Base-by-base conservation (phyloP, 2,888 invertebrate genomes). In the Heteropelma amictum region DNA sequence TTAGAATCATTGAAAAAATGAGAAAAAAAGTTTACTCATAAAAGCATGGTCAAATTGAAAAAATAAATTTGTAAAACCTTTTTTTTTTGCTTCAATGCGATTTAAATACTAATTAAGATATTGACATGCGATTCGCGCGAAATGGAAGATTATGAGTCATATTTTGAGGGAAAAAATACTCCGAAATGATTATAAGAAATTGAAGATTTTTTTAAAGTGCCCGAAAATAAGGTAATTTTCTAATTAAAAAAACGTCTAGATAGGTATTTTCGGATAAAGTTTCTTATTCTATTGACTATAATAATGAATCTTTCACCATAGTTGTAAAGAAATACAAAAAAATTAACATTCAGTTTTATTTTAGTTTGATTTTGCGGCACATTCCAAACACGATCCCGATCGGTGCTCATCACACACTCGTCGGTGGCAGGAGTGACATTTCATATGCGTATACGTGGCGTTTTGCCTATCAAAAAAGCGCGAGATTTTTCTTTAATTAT, bases 221-320 rank as follows among this genome's bases (percentile, higher is more conserved):
- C 49, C 28, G 28, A 49, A 49, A 49, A 14, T 49, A 6, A 49
- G 14, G 28, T 28, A 49, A 28, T 49, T 49, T 49, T 47, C 28
- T 47, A 47, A 5, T 12, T 6, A 28, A 49, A 49, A 49, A 49
- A 28, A 47, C 47, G 49, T 49, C 14, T 28, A 49, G 6, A 7
- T 49, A 5, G 49, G 28, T 49, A 49, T 49, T 49, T 14, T 28
- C 14, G 14, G 8, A 49, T 1, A 14, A 6, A 28, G 26, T 49
- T 49, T 49, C 14, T 14, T 7, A 49, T 49, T 49, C 28, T 49
- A 49, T 49, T 49, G 35, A 35, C 10, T 12, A n/a, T 35, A 35
- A 35, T 12, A n/a, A 35, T 12, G 3, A 4, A 35, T 35, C 12
- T 2, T 35, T 35, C n/a, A 35, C 12, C n/a, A 35, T 12, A 35